Conservation (phyloP, 2,797 vertebrate species). For the Hemitrygon akajei region DNA sequence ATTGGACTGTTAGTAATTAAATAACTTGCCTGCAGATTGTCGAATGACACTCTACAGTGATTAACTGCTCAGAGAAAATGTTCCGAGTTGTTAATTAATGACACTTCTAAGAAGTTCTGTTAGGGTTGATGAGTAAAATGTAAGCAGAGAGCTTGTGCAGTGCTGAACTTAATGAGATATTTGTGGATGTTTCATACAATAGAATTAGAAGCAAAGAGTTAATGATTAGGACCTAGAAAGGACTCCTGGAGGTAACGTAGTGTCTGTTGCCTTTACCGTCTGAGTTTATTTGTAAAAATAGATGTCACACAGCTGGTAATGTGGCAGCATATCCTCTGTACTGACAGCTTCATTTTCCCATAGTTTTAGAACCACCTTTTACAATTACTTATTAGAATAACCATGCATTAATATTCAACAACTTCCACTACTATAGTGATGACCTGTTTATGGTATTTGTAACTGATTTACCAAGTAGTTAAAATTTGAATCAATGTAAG, state of each 20-base stretch:
- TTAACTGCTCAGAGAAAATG: background rate
- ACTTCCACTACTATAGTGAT: background rate
- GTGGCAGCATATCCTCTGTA: background rate
- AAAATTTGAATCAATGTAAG: too few relatives aligned
- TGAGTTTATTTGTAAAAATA: background rate
- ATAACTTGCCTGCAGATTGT: background rate
- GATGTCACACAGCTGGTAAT: background rate
- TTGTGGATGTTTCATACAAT: background rate
- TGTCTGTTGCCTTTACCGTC: background rate
- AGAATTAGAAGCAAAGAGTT: background rate
- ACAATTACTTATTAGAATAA: background rate
- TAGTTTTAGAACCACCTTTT: background rate
- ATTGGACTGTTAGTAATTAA: conserved; percentile 23
- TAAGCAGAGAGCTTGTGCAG: background rate
- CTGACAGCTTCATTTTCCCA: background rate
- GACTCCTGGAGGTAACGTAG: background rate
- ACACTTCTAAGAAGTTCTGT: background rate
- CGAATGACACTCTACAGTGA: background rate
- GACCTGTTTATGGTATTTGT: background rate
- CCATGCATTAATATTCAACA: too few relatives aligned
- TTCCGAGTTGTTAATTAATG: conserved; percentile 11
- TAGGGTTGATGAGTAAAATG: conserved; percentile 7
- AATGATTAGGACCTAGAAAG: background rate
- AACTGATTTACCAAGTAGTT: background rate
- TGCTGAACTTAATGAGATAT: conserved; percentile 4